Base-by-base conservation (phyloP, 2,113 vertebrate species). In the Phylloscopus trochilus region DNA sequence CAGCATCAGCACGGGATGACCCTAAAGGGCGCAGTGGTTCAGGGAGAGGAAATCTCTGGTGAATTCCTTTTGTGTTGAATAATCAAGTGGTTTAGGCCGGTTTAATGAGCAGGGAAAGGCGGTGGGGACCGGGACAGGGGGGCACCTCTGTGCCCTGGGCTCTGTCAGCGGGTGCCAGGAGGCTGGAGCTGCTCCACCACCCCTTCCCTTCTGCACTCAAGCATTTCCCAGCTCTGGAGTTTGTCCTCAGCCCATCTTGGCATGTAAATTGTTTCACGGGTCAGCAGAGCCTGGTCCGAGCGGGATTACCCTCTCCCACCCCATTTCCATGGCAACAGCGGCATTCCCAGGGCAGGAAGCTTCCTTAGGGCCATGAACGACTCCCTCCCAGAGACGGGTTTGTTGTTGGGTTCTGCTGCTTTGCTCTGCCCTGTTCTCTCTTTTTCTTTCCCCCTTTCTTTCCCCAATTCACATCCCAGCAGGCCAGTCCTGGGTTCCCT, bases 151-250 rank as follows among this genome's bases (percentile, higher is more conserved):
- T 72, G n/a, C 56, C 43, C 58, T 17, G 44, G n/a, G 68, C 44
- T 68, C 52, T 72, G 70, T 55, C 11, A 0, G 51, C 0, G 0
- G 51, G 47, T 0, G 0, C 59, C 0, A 0, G 22, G 52, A 47
- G 41, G 15, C 39, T 10, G 58, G 28, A 63, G 33, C 27, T 2
- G 6, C 70, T 68, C 44, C 28, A 0, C 19, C 9, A 30, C n/a
- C 26, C 59, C 28, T 13, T 77, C 4, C 2, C 30, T 63, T 13
- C 75, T 33, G 10, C 73, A 10, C 1, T 18, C 18, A 0, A 3
- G 2, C 2, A 0, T 72, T 81, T 52, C 39, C 67, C 43, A 15
- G 53, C 64, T 2, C 2, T 33, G 43, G 47, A 24, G n/a, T 62
- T 87, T 52, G 33, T 33, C 59, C n/a, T 33, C n/a, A 30, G 9